Conservation (phyloP, 2,113 vertebrate species). For the Glaucidium brasilianum region DNA sequence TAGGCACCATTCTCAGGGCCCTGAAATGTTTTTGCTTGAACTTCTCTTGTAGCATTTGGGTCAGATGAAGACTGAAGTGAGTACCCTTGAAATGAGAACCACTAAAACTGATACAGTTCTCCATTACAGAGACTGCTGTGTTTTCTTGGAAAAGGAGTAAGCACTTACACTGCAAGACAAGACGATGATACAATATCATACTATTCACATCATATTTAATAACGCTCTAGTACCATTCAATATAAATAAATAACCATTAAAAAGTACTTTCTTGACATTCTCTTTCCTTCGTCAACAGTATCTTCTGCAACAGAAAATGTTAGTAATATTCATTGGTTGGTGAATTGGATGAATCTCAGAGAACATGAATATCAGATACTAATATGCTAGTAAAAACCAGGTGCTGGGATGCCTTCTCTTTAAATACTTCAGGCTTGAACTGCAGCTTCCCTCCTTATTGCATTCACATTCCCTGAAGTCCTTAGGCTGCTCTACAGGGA, state of each 20-base stretch:
- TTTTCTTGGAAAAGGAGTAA: neutral
- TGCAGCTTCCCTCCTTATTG: neutral
- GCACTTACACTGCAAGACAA: neutral
- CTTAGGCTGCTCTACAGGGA: neutral
- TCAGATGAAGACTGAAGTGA: neutral
- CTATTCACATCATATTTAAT: conserved; percentile 65
- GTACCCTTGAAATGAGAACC: neutral
- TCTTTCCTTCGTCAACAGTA: conserved; percentile 7
- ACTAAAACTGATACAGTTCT: neutral
- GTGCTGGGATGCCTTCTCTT: neutral
- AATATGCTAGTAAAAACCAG: conserved; percentile 28
- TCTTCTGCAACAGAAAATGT: conserved; percentile 54
- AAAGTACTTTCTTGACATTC: conserved; percentile 57
- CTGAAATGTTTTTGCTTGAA: neutral
- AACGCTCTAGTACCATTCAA: conserved; percentile 44
- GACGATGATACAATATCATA: neutral
- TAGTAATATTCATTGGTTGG: conserved; percentile 40
- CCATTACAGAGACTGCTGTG: neutral
- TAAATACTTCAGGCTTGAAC: neutral
- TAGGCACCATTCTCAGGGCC: neutral
- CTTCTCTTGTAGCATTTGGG: neutral
- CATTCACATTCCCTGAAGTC: neutral
- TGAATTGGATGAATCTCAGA: conserved; percentile 8
- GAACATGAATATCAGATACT: conserved; percentile 31
- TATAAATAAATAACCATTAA: conserved; percentile 69